Evolutionary conservation across 2,888 invertebrate genomes (phyloP).

Genomic region (Cryptus viduatorius): DNA sequence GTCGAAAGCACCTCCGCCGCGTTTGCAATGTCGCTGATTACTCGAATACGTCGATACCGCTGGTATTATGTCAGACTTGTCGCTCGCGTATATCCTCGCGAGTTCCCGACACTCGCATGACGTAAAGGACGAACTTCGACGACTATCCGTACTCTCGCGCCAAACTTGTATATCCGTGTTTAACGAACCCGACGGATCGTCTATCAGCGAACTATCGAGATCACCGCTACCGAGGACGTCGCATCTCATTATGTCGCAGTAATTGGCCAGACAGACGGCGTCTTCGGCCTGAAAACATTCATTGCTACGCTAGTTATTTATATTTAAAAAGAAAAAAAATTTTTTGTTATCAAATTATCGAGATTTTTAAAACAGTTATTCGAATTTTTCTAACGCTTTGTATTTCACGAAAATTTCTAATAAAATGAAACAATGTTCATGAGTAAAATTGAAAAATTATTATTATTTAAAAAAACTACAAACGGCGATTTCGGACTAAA

Average conservation of each 20-base stretch:
- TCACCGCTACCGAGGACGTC: conserved; percentile 93
- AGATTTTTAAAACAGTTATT: neutral
- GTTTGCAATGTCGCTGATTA: conserved; percentile 64
- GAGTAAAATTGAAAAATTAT: too few species aligned
- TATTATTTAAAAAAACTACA: too few species aligned
- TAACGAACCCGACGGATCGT: conserved; percentile 89
- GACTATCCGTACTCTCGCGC: conserved; percentile 90
- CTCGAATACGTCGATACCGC: conserved; percentile 55
- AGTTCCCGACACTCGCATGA: conserved; percentile 78
- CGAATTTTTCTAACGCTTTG: neutral
- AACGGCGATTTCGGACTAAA: too few species aligned
- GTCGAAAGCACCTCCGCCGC: conserved; percentile 34
- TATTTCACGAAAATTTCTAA: too few species aligned
- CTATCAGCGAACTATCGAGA: conserved; percentile 85
- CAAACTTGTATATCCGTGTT: conserved; percentile 94
- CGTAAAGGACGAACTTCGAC: conserved; percentile 71
- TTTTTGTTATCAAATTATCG: neutral
- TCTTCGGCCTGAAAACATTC: conserved; percentile 91
- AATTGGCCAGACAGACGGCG: conserved; percentile 96
- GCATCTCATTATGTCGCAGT: conserved; percentile 98
- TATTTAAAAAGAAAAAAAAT: neutral
- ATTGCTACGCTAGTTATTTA: conserved; percentile 6
- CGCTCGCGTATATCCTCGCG: conserved; percentile 71
- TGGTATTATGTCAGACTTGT: conserved; percentile 66
- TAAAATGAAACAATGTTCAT: too few species aligned